A percentile compares a stretch with the other conserved stretches of the same genome.
These are phyloP conservation scores for Diadophis punctatus DNA, from an alignment of 2,113 vertebrate genomes.

Conservation along the genomic window DNA sequence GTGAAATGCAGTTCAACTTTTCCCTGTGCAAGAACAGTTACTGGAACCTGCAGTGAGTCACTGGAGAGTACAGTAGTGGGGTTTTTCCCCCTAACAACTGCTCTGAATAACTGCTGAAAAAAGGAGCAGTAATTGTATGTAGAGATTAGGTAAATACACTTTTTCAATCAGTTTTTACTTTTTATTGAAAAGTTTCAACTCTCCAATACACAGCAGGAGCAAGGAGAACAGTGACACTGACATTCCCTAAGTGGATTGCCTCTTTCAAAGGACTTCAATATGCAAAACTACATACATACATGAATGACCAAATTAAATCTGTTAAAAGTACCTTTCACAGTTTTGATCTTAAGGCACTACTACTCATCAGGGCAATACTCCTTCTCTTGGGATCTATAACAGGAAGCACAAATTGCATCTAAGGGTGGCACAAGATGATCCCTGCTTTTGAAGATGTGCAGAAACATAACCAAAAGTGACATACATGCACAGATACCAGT, in stretches of 20 bases:
- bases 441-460: neutral
- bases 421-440: neutral
- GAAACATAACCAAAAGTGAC: neutral
- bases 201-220: neutral
- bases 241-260: neutral
- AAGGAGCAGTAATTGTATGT: neutral
- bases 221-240: neutral
- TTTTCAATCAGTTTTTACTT: neutral
- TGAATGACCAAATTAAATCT: neutral
- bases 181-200: neutral
- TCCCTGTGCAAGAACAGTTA: neutral
- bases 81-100: neutral
- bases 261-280: neutral
- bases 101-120: neutral
- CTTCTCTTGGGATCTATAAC: neutral
- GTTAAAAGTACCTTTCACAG: neutral
- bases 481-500: neutral
- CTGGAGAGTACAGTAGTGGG: neutral
- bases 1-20: neutral
- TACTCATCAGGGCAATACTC: neutral
- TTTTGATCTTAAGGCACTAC: neutral
- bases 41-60: neutral
- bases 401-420: neutral
- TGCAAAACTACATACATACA: neutral
- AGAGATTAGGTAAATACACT: neutral